A percentile compares a stretch with the other conserved stretches of the same genome.
phyloP scores from a whole-genome alignment of 2,797 vertebrate genomes.

The Phyllotis vaccarum region DNA sequence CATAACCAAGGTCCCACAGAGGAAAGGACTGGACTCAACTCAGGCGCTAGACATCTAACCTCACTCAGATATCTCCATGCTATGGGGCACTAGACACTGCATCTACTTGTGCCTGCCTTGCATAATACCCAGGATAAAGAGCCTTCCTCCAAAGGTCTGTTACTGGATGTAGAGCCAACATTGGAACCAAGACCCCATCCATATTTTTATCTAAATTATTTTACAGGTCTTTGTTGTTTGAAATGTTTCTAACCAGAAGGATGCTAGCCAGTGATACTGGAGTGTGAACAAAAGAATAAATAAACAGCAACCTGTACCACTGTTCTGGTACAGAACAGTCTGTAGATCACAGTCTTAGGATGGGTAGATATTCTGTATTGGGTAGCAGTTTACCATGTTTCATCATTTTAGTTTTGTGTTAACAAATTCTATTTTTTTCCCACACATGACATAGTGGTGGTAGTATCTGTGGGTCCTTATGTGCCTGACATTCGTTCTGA shows the following conservation, averaged over 20 bases:
- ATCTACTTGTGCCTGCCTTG: neutral
- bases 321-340: no score
- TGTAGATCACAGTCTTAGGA: neutral
- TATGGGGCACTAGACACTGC: neutral
- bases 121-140: neutral
- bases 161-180: neutral
- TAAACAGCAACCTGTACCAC: neutral
- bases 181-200: neutral
- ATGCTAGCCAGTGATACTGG: neutral
- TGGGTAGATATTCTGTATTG: neutral
- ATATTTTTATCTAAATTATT: neutral
- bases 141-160: neutral
- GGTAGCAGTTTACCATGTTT: neutral
- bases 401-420: constrained; percentile 39
- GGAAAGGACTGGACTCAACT: neutral
- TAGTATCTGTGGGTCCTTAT: neutral
- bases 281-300: neutral
- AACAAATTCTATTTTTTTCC: neutral
- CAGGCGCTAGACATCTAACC: neutral
- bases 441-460: neutral
- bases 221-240: neutral
- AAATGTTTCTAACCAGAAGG: constrained; percentile 28
- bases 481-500: neutral
- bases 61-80: neutral
- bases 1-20: neutral